A percentile compares a stretch with the other conserved stretches of the same genome.
Conservation (phyloP, 2,113 vertebrate species). For the Aegithalos caudatus region DNA sequence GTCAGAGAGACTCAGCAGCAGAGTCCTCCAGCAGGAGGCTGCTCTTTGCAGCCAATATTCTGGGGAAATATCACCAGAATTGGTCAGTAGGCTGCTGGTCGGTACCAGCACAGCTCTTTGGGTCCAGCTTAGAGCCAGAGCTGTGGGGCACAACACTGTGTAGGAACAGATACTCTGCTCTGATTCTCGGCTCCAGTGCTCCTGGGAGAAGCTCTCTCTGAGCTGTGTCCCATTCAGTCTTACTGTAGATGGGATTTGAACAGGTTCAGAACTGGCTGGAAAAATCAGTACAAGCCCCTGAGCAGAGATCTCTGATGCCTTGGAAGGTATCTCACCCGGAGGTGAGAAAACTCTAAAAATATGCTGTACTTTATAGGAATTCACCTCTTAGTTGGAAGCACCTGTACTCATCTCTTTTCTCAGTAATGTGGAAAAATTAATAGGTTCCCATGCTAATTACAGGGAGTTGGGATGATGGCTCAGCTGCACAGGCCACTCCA, state of each 20-base stretch:
- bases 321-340: background rate
- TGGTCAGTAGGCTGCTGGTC: background rate
- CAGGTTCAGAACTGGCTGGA: background rate
- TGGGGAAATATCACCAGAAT: background rate
- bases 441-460: constrained; percentile 36
- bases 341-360: background rate
- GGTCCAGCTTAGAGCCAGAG: background rate
- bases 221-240: background rate
- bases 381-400: background rate
- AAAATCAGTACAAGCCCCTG: background rate
- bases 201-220: background rate
- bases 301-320: background rate
- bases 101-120: background rate
- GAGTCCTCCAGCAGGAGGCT: background rate
- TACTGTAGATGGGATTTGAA: background rate
- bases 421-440: background rate
- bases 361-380: background rate
- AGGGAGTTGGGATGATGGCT: background rate
- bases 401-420: background rate
- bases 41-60: background rate
- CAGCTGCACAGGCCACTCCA: background rate
- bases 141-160: rapidly evolving
- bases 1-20: background rate
- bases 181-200: background rate
- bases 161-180: background rate